phyloP scores from a whole-genome alignment of 2,888 invertebrate species.

The Aphidoletes aphidimyza region DNA sequence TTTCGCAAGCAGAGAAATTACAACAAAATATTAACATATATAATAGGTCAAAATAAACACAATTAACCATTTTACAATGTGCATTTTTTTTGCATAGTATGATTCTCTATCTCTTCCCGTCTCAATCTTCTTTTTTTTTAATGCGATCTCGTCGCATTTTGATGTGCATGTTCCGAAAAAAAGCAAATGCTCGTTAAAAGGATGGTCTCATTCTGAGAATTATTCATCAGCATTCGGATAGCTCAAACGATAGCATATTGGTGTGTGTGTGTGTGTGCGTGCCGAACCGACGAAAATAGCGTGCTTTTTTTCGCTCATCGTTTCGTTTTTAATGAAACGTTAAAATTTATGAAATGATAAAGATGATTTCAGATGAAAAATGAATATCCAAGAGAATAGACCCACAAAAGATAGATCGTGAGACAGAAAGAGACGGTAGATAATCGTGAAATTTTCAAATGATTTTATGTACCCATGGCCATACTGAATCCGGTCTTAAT shows the following conservation, averaged over 20 bases:
- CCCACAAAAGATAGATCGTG: background rate
- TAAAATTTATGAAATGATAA: background rate
- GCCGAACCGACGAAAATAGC: background rate
- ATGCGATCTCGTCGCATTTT: background rate
- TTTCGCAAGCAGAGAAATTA: background rate
- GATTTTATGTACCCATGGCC: too few relatives aligned
- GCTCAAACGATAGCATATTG: background rate
- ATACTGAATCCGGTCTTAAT: too few relatives aligned
- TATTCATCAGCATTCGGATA: background rate
- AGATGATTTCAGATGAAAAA: background rate
- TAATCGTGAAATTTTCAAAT: too few relatives aligned
- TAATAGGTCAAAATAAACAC: constrained; percentile 14
- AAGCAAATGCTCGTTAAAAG: background rate
- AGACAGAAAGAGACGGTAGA: background rate
- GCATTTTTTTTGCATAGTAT: background rate
- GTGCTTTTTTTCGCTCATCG: too few relatives aligned
- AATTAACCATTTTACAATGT: background rate
- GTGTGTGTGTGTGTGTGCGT: background rate
- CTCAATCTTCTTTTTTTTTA: too few relatives aligned
- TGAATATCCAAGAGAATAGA: background rate
- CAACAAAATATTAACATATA: background rate
- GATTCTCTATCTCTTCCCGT: background rate
- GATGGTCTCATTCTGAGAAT: background rate
- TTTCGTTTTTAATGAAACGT: background rate
- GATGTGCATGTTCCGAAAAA: background rate